A percentile compares a stretch with the other conserved stretches of the same genome.
phyloP scores from a whole-genome alignment of 2,797 vertebrate genomes.

The Brachymystax lenok region DNA sequence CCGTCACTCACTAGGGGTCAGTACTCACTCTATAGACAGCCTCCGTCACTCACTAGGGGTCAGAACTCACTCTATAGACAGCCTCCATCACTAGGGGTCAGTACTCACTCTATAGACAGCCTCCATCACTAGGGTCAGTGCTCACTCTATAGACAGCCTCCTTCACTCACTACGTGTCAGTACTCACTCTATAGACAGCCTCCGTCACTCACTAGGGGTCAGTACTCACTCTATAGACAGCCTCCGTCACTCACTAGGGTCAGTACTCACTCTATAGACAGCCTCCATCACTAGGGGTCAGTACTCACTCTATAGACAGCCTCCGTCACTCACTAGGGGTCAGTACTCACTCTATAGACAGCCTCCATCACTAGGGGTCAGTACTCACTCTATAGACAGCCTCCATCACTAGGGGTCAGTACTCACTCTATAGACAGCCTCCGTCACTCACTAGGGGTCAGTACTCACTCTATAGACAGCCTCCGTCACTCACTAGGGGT shows the following conservation, averaged over 20 bases:
- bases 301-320: neutral
- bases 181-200: conserved; percentile 83
- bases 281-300: no score
- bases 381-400: neutral
- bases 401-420: conserved; percentile 24
- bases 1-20: neutral
- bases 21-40: conserved; percentile 83
- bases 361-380: no score
- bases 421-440: conserved; percentile 85
- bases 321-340: neutral
- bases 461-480: neutral
- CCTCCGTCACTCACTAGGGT: neutral
- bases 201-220: no score
- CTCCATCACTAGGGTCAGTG: no score
- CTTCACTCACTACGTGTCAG: conserved; percentile 21
- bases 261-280: conserved; percentile 81
- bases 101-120: conserved; percentile 83
- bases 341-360: conserved; percentile 81
- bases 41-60: no score
- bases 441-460: no score
- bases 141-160: neutral
- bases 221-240: neutral
- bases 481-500: neutral
- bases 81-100: neutral
- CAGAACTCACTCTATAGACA: neutral